Evolutionary conservation across 2,797 vertebrate genomes (phyloP).

Genomic region (Loris lydekkerianus): DNA sequence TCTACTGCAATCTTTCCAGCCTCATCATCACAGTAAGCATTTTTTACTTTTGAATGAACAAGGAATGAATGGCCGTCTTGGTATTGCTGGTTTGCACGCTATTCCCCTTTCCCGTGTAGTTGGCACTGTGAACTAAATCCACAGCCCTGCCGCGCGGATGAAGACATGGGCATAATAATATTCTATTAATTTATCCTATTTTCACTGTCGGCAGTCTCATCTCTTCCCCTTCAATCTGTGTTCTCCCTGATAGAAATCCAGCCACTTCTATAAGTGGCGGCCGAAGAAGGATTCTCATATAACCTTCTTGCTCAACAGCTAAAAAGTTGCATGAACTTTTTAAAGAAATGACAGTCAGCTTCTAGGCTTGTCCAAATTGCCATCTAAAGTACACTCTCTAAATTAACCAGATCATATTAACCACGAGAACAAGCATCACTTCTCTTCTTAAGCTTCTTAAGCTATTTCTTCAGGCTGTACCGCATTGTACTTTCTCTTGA

Average conservation of each 20-base stretch:
- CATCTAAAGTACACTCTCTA: neutral
- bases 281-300: neutral
- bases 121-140: neutral
- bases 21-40: neutral
- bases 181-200: neutral
- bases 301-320: neutral
- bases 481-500: constrained; percentile 10
- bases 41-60: constrained; percentile 32
- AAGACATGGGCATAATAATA: neutral
- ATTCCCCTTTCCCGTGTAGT: neutral
- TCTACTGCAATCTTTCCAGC: neutral
- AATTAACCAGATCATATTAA: constrained; percentile 41
- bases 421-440: neutral
- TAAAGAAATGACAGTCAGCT: neutral
- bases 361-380: constrained; percentile 22
- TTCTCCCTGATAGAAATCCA: constrained; percentile 6
- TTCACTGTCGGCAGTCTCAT: neutral
- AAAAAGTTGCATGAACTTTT: constrained; percentile 17
- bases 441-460: neutral
- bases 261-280: neutral
- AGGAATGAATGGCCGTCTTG: neutral
- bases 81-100: neutral
- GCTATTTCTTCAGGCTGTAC: neutral
- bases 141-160: neutral
- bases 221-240: neutral